phyloP scores from a whole-genome alignment of 2,888 invertebrate genomes.

The Brachypterus glaber region DNA sequence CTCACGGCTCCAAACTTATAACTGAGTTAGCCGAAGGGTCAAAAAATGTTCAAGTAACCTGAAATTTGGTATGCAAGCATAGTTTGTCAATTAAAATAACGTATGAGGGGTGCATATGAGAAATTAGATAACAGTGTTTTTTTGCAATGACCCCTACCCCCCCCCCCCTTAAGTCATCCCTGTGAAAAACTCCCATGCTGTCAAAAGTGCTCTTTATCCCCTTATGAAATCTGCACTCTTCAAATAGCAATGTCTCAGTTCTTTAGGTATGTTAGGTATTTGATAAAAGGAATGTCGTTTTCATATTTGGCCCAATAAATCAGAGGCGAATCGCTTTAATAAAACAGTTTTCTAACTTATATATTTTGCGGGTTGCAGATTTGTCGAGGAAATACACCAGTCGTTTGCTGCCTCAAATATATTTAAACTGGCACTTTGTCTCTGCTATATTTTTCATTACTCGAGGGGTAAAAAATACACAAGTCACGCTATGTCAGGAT shows the following conservation, averaged over 20 bases:
- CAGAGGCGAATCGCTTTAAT: conserved; percentile 39
- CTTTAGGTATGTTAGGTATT: conserved; percentile 40
- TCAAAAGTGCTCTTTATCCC: no score
- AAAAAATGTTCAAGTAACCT: no score
- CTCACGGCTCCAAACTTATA: no score
- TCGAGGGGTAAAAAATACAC: conserved; percentile 27
- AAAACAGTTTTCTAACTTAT: conserved; percentile 32
- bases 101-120: no score
- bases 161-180: no score
- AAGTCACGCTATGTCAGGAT: conserved; percentile 27
- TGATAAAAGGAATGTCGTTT: conserved; percentile 37
- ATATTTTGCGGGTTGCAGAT: conserved; percentile 25
- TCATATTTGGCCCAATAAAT: conserved; percentile 40
- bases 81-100: no score
- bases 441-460: conserved; percentile 31
- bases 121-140: no score
- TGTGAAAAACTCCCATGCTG: no score
- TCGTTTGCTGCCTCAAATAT: conserved; percentile 39
- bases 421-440: conserved; percentile 40
- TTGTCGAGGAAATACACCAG: conserved; percentile 32
- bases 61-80: no score
- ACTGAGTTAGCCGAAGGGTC: no score
- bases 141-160: no score
- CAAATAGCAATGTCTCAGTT: conserved; percentile 29
- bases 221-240: no score